A percentile compares a stretch with the other conserved stretches of the same genome.
Evolutionary conservation across 1,140 invertebrate species (phyloP).

Genomic region (Drosophila bocki): DNA sequence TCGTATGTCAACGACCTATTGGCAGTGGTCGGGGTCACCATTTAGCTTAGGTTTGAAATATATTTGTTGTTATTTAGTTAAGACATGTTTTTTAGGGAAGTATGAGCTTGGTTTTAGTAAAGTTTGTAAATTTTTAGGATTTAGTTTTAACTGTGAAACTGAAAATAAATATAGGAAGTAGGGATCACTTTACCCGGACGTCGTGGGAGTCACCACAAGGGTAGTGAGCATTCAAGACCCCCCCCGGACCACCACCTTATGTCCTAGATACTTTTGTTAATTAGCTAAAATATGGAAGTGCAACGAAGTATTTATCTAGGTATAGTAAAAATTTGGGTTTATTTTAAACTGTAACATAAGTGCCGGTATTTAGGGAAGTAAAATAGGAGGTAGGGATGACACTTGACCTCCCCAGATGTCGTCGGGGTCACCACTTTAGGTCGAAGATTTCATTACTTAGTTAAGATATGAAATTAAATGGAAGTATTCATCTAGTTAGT

Average conservation of each 20-base stretch:
- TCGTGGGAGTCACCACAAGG: too few species aligned
- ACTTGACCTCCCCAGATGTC: not conserved
- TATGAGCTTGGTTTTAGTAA: not conserved
- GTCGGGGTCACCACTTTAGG: not conserved
- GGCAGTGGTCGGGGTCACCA: constrained; percentile 18
- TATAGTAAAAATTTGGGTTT: not conserved
- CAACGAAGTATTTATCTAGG: too few species aligned
- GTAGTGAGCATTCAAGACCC: too few species aligned
- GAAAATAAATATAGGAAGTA: too few species aligned
- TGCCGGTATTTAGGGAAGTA: too few species aligned
- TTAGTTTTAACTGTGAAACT: not conserved
- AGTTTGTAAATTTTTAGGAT: not conserved
- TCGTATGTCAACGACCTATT: constrained; percentile 31
- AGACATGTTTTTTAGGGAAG: not conserved
- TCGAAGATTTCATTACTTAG: not conserved
- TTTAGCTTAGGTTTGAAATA: not conserved
- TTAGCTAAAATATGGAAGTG: too few species aligned
- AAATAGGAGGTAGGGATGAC: not conserved
- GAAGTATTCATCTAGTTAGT: not conserved
- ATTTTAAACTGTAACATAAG: too few species aligned
- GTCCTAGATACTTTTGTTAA: too few species aligned
- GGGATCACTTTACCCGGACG: too few species aligned
- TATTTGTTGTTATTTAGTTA: not conserved
- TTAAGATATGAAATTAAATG: not conserved
- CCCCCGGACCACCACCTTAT: too few species aligned